Conservation (phyloP, 2,113 vertebrate genomes). For the Podilymbus podiceps region DNA sequence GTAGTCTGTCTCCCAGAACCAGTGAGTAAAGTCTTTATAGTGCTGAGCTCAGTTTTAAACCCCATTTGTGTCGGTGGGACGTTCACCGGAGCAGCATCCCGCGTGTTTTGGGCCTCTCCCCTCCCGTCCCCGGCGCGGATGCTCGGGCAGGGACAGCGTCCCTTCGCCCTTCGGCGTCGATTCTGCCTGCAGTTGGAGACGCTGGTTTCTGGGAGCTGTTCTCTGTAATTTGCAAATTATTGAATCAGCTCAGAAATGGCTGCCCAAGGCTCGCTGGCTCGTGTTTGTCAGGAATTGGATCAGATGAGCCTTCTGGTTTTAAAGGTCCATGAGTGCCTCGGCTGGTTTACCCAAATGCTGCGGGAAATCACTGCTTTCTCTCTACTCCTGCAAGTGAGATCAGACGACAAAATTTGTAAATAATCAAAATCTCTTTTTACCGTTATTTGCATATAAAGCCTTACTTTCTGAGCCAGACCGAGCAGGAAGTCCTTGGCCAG, state of each 20-base stretch:
- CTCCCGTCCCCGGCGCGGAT: fast-evolving
- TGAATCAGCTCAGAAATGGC: slow-evolving; percentile 23
- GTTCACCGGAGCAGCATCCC: not conserved
- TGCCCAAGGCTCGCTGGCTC: not conserved
- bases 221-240: slow-evolving; percentile 21
- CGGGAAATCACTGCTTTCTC: not conserved
- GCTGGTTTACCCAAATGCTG: not conserved
- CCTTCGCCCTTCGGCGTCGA: not conserved
- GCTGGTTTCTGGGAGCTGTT: slow-evolving; percentile 1
- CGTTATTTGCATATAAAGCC: not conserved
- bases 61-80: fast-evolving
- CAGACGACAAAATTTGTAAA: not conserved
- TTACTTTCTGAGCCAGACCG: not conserved
- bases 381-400: not conserved
- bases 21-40: not conserved
- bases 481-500: not conserved
- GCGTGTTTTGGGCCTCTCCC: fast-evolving
- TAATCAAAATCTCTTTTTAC: not conserved
- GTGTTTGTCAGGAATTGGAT: not conserved
- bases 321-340: not conserved
- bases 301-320: slow-evolving; percentile 34
- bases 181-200: fast-evolving
- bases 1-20: not conserved
- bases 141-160: fast-evolving
- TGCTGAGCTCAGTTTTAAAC: too few relatives aligned